Evolutionary conservation across 2,113 vertebrate genomes (phyloP).

Genomic region (Trochalopteron elliotii): DNA sequence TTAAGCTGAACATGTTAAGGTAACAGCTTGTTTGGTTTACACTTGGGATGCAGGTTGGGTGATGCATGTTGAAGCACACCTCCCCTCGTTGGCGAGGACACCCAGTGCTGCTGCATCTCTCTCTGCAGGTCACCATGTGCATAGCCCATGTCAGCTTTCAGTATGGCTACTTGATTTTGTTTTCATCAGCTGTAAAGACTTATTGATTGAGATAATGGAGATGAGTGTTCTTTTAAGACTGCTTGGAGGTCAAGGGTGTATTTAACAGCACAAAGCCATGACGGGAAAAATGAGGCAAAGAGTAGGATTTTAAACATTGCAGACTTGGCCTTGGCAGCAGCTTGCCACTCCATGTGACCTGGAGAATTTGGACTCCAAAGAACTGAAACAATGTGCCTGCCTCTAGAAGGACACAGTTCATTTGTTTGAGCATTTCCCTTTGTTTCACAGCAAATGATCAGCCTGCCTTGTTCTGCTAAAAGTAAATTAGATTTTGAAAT

Average conservation of each 20-base stretch:
- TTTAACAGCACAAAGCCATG: not conserved
- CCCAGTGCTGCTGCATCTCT: not conserved
- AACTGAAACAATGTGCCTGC: not conserved
- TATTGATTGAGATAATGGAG: not conserved
- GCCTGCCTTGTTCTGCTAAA: conserved; percentile 5
- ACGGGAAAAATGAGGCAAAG: not conserved
- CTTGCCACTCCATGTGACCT: not conserved
- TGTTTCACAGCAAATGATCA: conserved; percentile 1
- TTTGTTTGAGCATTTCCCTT: conserved; percentile 12
- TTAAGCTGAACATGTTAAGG: not conserved
- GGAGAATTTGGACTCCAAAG: not conserved
- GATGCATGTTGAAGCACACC: not conserved
- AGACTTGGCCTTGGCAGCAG: not conserved
- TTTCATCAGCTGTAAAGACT: not conserved
- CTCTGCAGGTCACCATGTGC: not conserved
- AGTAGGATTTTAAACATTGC: not conserved
- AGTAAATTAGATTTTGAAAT: conserved; percentile 35
- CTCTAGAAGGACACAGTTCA: conserved; percentile 19
- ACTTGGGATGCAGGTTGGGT: not conserved
- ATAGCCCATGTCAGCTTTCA: not conserved
- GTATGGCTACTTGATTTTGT: not conserved
- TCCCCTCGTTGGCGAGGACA: not conserved
- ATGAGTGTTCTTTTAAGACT: not conserved
- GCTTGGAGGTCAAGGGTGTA: not conserved
- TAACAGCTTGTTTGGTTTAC: not conserved